Conservation (phyloP, 2,888 invertebrate species). For the Acleris emargana region DNA sequence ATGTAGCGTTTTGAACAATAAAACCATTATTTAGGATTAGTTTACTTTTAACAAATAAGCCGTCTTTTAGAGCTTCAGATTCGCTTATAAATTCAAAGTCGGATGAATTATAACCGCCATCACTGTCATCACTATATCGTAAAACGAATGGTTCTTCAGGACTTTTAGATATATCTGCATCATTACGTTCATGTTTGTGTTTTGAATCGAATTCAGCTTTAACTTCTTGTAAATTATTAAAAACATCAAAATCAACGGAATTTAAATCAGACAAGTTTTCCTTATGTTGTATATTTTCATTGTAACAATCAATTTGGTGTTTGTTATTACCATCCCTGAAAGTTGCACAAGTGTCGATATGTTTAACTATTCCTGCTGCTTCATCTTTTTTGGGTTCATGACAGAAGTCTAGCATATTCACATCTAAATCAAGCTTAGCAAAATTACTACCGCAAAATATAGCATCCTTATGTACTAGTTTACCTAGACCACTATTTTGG, state of each 20-base stretch:
- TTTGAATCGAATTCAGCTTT: neutral
- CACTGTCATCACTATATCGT: constrained; percentile 37
- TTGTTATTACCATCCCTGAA: too few species aligned
- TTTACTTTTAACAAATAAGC: constrained; percentile 31
- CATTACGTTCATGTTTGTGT: neutral
- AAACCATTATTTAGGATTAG: neutral
- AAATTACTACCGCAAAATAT: too few species aligned
- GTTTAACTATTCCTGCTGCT: neutral
- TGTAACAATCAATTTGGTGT: too few species aligned
- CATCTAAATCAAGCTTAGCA: too few species aligned
- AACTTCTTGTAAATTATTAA: neutral
- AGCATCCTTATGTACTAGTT: too few species aligned
- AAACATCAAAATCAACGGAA: neutral
- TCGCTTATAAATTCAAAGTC: constrained; percentile 74
- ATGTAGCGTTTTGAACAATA: too few species aligned
- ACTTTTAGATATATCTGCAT: constrained; percentile 15
- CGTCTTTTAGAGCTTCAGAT: constrained; percentile 55
- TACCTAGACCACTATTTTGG: neutral
- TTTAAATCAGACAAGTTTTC: neutral
- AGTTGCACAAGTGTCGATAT: too few species aligned
- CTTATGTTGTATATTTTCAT: too few species aligned
- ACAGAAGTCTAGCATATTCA: too few species aligned
- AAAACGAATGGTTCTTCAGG: constrained; percentile 12
- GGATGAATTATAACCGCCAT: constrained; percentile 61
- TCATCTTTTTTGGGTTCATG: neutral